A percentile compares a stretch with the other conserved stretches of the same genome.
Evolutionary conservation across 2,113 vertebrate genomes (phyloP).

Genomic region (Lutjanus erythropterus): DNA sequence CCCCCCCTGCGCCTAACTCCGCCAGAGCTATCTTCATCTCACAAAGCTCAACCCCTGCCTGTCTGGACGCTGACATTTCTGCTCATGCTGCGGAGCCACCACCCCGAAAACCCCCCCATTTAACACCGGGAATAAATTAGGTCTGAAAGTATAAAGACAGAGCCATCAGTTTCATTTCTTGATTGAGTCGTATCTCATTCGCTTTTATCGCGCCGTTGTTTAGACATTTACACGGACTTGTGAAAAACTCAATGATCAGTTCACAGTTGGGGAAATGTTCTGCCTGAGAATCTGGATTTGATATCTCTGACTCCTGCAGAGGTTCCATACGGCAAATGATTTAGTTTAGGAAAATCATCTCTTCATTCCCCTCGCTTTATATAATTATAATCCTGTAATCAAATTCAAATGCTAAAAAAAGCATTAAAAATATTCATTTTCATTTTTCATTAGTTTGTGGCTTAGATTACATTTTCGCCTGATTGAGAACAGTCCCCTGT

Average conservation of each 20-base stretch:
- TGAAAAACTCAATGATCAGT: constrained; percentile 74
- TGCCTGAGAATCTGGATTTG: constrained; percentile 52
- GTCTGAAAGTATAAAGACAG: constrained; percentile 65
- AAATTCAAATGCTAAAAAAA: constrained; percentile 41
- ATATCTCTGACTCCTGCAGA: constrained; percentile 27
- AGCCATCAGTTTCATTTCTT: constrained; percentile 66
- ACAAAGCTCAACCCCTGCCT: constrained; percentile 64
- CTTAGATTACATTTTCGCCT: constrained; percentile 70
- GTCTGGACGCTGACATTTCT: constrained; percentile 43
- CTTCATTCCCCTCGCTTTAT: constrained; percentile 39
- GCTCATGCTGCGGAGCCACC: constrained; percentile 45
- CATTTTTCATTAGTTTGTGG: constrained; percentile 64
- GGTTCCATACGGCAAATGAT: constrained; percentile 27
- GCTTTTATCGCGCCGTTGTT: constrained; percentile 68
- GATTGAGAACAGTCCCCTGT: constrained; percentile 64
- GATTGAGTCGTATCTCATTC: constrained; percentile 80
- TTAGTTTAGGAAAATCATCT: constrained; percentile 56
- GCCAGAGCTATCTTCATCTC: constrained; percentile 68
- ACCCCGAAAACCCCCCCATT: constrained; percentile 32
- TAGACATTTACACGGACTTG: constrained; percentile 77
- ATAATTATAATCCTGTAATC: constrained; percentile 60
- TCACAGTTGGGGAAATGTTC: constrained; percentile 60
- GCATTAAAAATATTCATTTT: constrained; percentile 39
- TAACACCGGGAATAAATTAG: constrained; percentile 47
- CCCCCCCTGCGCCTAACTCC: constrained; percentile 24